Base-by-base conservation (phyloP, 2,888 invertebrate species). In the Cheilosia impressa region DNA sequence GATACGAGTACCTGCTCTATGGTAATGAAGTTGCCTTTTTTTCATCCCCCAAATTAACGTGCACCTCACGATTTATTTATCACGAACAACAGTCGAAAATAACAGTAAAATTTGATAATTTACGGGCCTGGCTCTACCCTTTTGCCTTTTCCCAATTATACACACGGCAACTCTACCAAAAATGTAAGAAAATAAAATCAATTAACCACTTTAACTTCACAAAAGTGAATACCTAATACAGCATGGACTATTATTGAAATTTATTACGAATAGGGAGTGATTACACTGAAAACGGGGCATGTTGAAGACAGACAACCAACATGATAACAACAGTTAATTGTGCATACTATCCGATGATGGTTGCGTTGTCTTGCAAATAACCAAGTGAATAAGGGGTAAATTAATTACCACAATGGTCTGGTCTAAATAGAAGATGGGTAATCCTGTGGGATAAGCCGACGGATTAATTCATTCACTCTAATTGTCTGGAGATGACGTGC, bases 181-280 rank as follows among this genome's bases (percentile, higher is more conserved):
- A 52, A 53, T 10, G n/a, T 7, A 45, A 45, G 7, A 17, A 45
- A 45, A 45, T 0, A 75, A 68, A 76, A 34, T 53, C 68, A 76
- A 78, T 78, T 69, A 53, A 69, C 53, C 24, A 24, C 22, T 22
- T 10, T 3, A 13, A 22, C 63, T 57, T 62, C 63, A 65, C 65
- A 6, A 72, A 57, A 43, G 63, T 57, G 79, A 72, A 79, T 79
- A 79, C 52, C 57, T 72, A 79, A 79, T 66, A 65, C 63, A 63
- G 77, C 77, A 31, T 38, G 69, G 55, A 62, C 57, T 69, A 69
- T 78, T 69, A 78, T 78, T 78, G 62, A 69, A 78, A 78, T 78
- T 69, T 78, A 79, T 79, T 79, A 66, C 72, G 52, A 66, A 38
- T 24, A 15, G 52, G 41, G 66, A 41, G 52, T 2, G n/a, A n/a